A percentile compares a stretch with the other conserved stretches of the same genome.
phyloP scores from a whole-genome alignment of 2,888 invertebrate genomes.

The Habrosyne pyritoides region DNA sequence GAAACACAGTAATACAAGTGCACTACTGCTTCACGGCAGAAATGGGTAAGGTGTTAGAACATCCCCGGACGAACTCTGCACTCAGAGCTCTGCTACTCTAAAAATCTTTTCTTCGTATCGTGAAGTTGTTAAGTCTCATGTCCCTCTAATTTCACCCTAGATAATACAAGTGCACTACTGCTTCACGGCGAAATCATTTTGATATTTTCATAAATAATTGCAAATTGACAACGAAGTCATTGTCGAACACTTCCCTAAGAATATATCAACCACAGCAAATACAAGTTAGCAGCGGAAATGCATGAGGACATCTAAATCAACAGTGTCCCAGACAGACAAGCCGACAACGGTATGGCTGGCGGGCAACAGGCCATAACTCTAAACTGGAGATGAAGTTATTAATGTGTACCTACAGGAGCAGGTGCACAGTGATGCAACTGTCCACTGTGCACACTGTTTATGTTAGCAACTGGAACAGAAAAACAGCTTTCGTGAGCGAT shows the following conservation, averaged over 20 bases:
- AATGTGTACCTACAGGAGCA: slow-evolving; percentile 43
- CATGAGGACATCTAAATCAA: slow-evolving; percentile 67
- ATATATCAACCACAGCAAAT: slow-evolving; percentile 14
- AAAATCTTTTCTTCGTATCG: too few species aligned
- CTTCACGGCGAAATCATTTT: slow-evolving; percentile 14
- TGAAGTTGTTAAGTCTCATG: too few species aligned
- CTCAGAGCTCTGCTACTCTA: too few species aligned
- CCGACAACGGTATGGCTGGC: slow-evolving; percentile 46
- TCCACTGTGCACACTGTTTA: neutral
- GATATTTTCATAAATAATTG: neutral
- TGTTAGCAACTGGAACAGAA: neutral
- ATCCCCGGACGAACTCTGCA: too few species aligned
- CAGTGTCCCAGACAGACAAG: slow-evolving; percentile 51
- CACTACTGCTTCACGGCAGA: too few species aligned
- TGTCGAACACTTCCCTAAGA: neutral
- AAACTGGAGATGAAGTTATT: slow-evolving; percentile 62
- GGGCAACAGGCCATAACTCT: slow-evolving; percentile 53
- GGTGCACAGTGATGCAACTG: slow-evolving; percentile 17
- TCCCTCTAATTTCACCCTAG: too few species aligned
- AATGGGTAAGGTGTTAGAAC: too few species aligned
- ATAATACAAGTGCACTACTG: too few species aligned
- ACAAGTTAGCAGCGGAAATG: slow-evolving; percentile 42
- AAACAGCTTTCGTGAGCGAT: neutral
- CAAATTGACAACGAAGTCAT: neutral
- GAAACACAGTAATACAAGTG: too few species aligned